A percentile compares a stretch with the other conserved stretches of the same genome.
Evolutionary conservation across 53 echinoderm and acorn worm genomes (phyloP).

Genomic region (Echinometra lucunter): DNA sequence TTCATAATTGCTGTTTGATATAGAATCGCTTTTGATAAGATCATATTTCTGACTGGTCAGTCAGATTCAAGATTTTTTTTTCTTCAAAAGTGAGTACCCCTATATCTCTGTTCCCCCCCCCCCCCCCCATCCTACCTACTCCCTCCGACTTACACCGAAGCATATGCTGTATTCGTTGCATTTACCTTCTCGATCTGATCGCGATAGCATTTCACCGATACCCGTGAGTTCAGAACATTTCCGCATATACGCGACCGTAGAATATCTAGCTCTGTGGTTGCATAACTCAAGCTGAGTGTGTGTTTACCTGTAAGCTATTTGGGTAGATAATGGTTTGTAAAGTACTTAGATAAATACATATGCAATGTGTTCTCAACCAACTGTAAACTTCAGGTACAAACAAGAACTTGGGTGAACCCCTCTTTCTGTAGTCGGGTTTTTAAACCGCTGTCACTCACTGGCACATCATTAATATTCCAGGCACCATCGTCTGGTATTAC

Average conservation of each 20-base stretch:
- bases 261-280: background rate
- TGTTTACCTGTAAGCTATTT: constrained; percentile 24
- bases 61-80: too few relatives aligned
- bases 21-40: too few relatives aligned
- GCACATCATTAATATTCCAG: background rate
- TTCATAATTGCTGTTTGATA: too few relatives aligned
- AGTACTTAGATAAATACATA: constrained; percentile 23
- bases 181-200: too few relatives aligned
- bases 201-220: too few relatives aligned
- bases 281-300: background rate
- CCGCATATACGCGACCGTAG: too few relatives aligned
- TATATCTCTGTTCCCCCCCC: background rate
- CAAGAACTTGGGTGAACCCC: background rate
- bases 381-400: background rate
- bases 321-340: constrained; percentile 35
- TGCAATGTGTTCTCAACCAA: background rate
- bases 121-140: background rate
- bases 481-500: background rate
- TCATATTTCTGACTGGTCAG: too few relatives aligned
- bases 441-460: background rate
- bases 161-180: too few relatives aligned
- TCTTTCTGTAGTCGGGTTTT: background rate
- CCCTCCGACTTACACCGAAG: too few relatives aligned
- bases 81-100: too few relatives aligned
- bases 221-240: too few relatives aligned